Evolutionary conservation across 2,888 invertebrate species (phyloP), one percentile per base, ranked within the genome.

Genomic region (Bugula neritina): DNA sequence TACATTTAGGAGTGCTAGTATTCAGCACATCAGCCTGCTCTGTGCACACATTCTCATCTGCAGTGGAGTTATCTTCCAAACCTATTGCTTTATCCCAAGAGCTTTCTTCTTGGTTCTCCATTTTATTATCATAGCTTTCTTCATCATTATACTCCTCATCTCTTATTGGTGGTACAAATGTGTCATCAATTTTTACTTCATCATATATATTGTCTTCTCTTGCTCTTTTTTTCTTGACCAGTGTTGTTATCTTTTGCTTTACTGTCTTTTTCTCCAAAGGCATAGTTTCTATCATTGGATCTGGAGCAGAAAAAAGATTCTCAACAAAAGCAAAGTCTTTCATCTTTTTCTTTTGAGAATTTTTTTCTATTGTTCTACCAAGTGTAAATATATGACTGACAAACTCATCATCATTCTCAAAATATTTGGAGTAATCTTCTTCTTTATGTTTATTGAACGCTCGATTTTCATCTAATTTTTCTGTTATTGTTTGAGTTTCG

Each of bases 291-390:
- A 54, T 54, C 35, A 54, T 27, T n/a, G 54, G 52, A 25, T 70
- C 70, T 3, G 43, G 70, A 2, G 31, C 52, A 31, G 63, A 63
- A 29, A 70, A 70, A 27, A 52, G 70, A 29, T 70, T 70, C 29
- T 70, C 43, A 3, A 70, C 70, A 54, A 70, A 70, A 54, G 70
- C 70, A 54, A 70, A 70, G 23, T 70, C 70, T 29, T 70, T 70
- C n/a, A 52, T 5, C 5, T 27, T 21, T 25, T 70, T 70, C 23
- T 54, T 43, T 17, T 13, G 2, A 13, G 70, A 23, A 3, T 27
- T 29, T 31, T 70, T 70, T 54, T 70, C 70, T 29, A 54, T 2
- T 5, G 43, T 70, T 43, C 70, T n/a, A 2, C 70, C 70, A 5
- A 70, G 52, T 54, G 70, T 70, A 29, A 70, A 70, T 3, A 70